Evolutionary conservation across 2,797 vertebrate species (phyloP).

Genomic region (Pangasius krempfi): DNA sequence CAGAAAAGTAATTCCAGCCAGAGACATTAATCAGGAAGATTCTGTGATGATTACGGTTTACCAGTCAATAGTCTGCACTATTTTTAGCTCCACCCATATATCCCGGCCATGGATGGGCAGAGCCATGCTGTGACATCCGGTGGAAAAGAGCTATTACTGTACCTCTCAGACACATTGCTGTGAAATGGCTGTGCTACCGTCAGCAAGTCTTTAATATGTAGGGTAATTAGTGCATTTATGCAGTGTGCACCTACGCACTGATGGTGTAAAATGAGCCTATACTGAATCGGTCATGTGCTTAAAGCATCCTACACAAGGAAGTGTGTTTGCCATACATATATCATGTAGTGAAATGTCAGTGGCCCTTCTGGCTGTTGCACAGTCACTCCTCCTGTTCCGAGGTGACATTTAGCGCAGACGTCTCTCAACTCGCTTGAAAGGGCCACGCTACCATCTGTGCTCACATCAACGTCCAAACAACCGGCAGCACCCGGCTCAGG

Average conservation of each 20-base stretch:
- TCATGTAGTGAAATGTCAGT: slow-evolving; percentile 69
- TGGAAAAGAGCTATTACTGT: neutral
- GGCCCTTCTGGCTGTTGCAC: slow-evolving; percentile 44
- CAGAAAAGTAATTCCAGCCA: neutral
- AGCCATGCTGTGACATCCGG: neutral
- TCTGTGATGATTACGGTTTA: neutral
- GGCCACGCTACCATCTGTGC: slow-evolving; percentile 23
- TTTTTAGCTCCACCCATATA: neutral
- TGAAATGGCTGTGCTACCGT: neutral
- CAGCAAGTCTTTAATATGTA: neutral
- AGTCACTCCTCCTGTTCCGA: slow-evolving; percentile 53
- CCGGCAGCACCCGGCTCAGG: neutral
- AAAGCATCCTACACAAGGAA: slow-evolving; percentile 7
- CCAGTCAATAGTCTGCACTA: slow-evolving; percentile 1
- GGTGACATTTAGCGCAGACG: slow-evolving; percentile 62
- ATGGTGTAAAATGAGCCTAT: neutral
- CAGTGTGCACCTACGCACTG: neutral
- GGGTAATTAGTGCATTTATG: neutral
- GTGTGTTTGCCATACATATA: slow-evolving; percentile 4
- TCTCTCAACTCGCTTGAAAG: slow-evolving; percentile 56
- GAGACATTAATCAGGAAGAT: neutral
- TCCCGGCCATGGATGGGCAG: neutral
- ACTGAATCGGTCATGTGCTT: neutral
- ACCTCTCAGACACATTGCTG: neutral
- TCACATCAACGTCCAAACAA: slow-evolving; percentile 18